Evolutionary conservation across 2,797 vertebrate genomes (phyloP).

Genomic region (Brotogeris chrysoptera): DNA sequence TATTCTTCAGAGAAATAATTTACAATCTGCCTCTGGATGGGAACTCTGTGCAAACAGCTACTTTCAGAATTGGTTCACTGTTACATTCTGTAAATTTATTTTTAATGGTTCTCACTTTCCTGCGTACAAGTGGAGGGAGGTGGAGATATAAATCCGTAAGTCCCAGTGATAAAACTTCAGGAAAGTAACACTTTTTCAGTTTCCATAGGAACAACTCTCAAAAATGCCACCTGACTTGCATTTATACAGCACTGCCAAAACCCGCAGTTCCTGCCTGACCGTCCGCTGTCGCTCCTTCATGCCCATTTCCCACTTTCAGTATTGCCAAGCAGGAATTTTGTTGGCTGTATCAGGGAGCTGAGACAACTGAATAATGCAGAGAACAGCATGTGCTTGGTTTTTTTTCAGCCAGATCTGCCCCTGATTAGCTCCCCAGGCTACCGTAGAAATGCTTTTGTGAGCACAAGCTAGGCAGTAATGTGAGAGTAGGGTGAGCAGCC

Average conservation of each 20-base stretch:
- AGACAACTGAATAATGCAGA: neutral
- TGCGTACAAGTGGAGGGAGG: neutral
- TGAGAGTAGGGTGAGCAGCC: neutral
- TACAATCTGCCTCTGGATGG: neutral
- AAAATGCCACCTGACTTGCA: neutral
- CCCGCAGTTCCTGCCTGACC: neutral
- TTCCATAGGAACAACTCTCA: slow-evolving; percentile 24
- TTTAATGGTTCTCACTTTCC: slow-evolving; percentile 31
- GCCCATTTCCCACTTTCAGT: neutral
- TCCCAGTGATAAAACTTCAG: neutral
- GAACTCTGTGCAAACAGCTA: neutral
- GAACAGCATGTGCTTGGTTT: accelerated
- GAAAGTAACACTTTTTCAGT: neutral
- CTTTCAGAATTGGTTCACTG: neutral
- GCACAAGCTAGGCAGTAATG: neutral
- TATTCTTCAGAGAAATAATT: slow-evolving; percentile 30
- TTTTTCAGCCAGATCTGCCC: accelerated
- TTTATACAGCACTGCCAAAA: neutral
- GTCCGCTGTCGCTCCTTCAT: neutral
- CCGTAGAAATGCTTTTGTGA: neutral
- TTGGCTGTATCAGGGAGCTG: neutral
- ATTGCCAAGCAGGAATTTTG: neutral
- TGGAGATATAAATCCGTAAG: neutral
- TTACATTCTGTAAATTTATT: slow-evolving; percentile 21
- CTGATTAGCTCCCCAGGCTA: neutral